Conservation (phyloP, 2,888 invertebrate genomes). For the Zootermopsis nevadensis region DNA sequence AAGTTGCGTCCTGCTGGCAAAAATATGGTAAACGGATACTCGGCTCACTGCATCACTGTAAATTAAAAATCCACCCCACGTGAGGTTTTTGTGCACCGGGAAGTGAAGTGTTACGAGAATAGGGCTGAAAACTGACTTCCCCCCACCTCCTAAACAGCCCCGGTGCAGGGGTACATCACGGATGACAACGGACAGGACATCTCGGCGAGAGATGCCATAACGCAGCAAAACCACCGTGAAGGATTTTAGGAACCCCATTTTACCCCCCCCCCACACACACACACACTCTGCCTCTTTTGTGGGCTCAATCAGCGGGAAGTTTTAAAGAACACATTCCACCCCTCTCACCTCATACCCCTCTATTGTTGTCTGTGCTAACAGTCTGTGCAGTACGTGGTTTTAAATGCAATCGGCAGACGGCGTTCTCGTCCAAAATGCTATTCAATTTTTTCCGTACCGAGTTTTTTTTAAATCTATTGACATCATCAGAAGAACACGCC, state of each 20-base stretch:
- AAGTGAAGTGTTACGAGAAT: slow-evolving; percentile 31
- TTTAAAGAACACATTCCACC: slow-evolving; percentile 45
- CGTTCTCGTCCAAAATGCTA: slow-evolving; percentile 15
- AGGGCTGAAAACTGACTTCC: slow-evolving; percentile 47
- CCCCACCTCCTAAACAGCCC: slow-evolving; percentile 18
- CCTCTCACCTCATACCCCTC: slow-evolving; percentile 31
- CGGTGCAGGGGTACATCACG: slow-evolving; percentile 31
- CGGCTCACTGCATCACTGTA: neutral
- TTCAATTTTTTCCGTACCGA: slow-evolving; percentile 19
- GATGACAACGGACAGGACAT: slow-evolving; percentile 42
- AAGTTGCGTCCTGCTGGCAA: neutral
- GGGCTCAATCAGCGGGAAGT: slow-evolving; percentile 49
- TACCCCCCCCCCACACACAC: no score
- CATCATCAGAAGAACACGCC: slow-evolving; percentile 34
- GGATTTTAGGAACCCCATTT: slow-evolving; percentile 42
- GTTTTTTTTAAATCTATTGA: slow-evolving; percentile 15
- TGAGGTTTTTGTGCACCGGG: slow-evolving; percentile 21
- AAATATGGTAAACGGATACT: slow-evolving; percentile 30
- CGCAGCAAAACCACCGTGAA: slow-evolving; percentile 49
- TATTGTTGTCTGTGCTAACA: slow-evolving; percentile 27
- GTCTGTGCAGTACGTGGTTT: slow-evolving; percentile 21
- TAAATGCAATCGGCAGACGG: neutral
- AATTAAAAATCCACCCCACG: slow-evolving; percentile 38
- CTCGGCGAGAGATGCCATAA: slow-evolving; percentile 35
- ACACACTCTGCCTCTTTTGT: slow-evolving; percentile 44